Evolutionary conservation across 2,888 invertebrate species (phyloP), one percentile per base, ranked within the genome.

Genomic region (Macropis europaea): DNA sequence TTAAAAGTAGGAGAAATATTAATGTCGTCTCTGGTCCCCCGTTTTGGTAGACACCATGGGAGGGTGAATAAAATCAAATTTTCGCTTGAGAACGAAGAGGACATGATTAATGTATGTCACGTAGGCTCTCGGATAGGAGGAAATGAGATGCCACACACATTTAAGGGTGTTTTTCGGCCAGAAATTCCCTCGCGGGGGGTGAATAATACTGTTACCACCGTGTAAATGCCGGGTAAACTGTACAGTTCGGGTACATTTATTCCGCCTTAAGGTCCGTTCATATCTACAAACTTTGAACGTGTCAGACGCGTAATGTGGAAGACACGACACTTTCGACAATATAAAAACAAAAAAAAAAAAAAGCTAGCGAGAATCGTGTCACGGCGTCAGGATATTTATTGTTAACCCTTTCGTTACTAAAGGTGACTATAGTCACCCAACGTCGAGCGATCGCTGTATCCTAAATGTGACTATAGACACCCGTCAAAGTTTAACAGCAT

Each of bases 31-130:
- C 40, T 63, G 47, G 17, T 38, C 53, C 59, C 53, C 40, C 28
- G 19, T 15, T 22, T 36, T 15, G 13, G 52, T 34, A 36, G 36
- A 26, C 43, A 28, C 36, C 52, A 13, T 6, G 13, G 40, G 63
- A 75, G 79, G 78, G 78, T 76, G 78, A 79, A 79, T 79, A 79
- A 79, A 79, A 79, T 79, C 78, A 76, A 79, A 79, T 79, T 79
- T 73, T 76, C 76, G 71, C 45, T 57, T 59, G 75, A 79, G 73
- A 73, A 69, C 73, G 73, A 76, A 53, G 56, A 30, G 38, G 53
- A 64, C 66, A 73, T 79, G 78, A 79, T 79, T 79, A 79, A 79
- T 79, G 78, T 79, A 79, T 76, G 63, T 76, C 79, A 79, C 78
- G 76, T 79, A 76, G 76, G 30, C 52, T 38, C 47, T 42, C 15